Evolutionary conservation across 2,888 invertebrate genomes (phyloP), one percentile per base, ranked within the genome.

Genomic region (Tridacna crocea): DNA sequence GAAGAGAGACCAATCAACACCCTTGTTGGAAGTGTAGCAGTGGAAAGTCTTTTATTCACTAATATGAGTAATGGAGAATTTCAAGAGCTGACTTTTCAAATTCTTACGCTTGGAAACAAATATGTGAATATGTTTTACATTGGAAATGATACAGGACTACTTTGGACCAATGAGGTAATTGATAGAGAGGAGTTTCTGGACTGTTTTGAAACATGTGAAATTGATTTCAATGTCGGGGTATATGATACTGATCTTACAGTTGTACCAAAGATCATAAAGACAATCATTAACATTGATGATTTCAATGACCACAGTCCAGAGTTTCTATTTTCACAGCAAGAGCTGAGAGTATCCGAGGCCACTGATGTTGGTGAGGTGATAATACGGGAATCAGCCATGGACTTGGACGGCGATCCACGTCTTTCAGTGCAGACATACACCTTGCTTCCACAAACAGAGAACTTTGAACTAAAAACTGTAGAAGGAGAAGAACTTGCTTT

Each of bases 291-390:
- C 10, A 78, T 92, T 6, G 77, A 87, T 19, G 92, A 92, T 82
- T 80, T 84, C 17, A 92, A 92, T 87, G 92, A 92, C 75, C 90
- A 92, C 76, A 51, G 86, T 0, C 92, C 92, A 12, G 78, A 75
- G 27, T 92, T 92, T 83, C 72, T 84, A 15, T 70, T 79, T 55
- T 47, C 75, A 0, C 77, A 83, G 55, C 73, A 86, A 10, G 75
- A 80, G 13, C 22, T 90, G 1, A 63, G 75, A 22, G 79, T 92
- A 12, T 82, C 88, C 3, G 92, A 92, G 76, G 88, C 90, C 10
- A 83, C 84, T 22, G 66, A 77, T 15, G 65, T 83, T 6, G 88
- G 85, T 17, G 79, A 86, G 51, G 81, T 83, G 27, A 81, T 91
- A 3, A 75, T 88, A 11, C 86, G 86, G 11, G 87, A 87, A 58